A percentile compares a stretch with the other conserved stretches of the same genome.
Conservation (phyloP, 2,113 vertebrate genomes). For the Ctenomys sociabilis region DNA sequence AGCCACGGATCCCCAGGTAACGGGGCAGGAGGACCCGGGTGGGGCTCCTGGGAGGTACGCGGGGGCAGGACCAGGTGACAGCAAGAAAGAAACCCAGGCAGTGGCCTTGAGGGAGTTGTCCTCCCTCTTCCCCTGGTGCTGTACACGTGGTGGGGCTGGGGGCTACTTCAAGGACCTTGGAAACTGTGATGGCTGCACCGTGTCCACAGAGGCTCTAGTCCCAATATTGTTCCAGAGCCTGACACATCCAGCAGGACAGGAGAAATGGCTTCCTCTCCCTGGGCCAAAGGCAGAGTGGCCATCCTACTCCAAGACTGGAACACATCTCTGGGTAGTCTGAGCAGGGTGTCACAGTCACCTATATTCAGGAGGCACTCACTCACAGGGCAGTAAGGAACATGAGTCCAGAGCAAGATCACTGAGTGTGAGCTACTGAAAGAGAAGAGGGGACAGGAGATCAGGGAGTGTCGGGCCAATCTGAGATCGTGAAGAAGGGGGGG, state of each 20-base stretch:
- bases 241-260: background rate
- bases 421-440: background rate
- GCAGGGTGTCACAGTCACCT: background rate
- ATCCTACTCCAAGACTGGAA: background rate
- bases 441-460: background rate
- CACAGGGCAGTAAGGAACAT: background rate
- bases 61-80: background rate
- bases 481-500: rapidly evolving
- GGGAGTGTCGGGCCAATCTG: background rate
- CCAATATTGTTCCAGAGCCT: background rate
- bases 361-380: background rate
- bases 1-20: conserved; percentile 63
- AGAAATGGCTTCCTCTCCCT: background rate
- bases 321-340: background rate
- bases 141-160: background rate
- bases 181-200: background rate
- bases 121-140: background rate
- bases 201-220: background rate
- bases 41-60: background rate
- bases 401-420: background rate
- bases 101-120: background rate
- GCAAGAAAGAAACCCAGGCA: background rate
- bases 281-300: background rate
- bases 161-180: background rate
- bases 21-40: background rate